Base-by-base conservation (phyloP, 2,888 invertebrate genomes). In the Microctonus hyperodae region DNA sequence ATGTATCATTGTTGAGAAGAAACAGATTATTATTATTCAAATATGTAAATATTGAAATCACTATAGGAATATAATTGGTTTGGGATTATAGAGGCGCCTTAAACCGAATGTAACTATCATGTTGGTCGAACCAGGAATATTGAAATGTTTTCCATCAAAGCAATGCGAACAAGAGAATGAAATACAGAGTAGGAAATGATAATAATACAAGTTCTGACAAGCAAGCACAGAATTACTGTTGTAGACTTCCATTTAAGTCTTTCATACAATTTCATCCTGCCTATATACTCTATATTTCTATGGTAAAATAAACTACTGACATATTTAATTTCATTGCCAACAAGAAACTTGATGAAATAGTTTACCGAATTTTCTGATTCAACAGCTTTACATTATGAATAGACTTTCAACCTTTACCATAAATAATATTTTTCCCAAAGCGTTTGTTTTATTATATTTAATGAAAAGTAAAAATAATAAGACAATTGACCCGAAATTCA, bases 291-390 rank as follows among this genome's bases (percentile, higher is more conserved):
- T 10, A 60, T 64, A 59, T 61, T 68, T n/a, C 58, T 68, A 61
- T 7, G 65, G 56, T 61, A 66, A 70, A 65, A 68, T 50, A 51
- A 65, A 69, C 56, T 65, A 63, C 35, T 40, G 48, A 67, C 22
- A 69, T 69, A 56, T 70, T 69, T 51, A 64, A 70, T 67, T 50
- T 51, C 63, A 65, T 69, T 69, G 67, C 13, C 16, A 55, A 5
- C 44, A 44, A 16, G 44, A 16, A 53, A 55, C 25, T 37, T 53
- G 55, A 28, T 53, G 35, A 51, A 35, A 53, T 23, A 58, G 25
- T 51, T 59, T 28, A 20, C 28, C 6, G 20, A 51, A 48, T 37
- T 58, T 23, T 40, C 9, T 40, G 9, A 20, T 31, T 65, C 16
- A 44, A 13, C 0, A 11, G 23, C 10, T 20, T 9, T 23, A 25